Evolutionary conservation across 1,140 invertebrate species (phyloP), one percentile per base, ranked within the genome.

Genomic region (Tribolium castaneum): DNA sequence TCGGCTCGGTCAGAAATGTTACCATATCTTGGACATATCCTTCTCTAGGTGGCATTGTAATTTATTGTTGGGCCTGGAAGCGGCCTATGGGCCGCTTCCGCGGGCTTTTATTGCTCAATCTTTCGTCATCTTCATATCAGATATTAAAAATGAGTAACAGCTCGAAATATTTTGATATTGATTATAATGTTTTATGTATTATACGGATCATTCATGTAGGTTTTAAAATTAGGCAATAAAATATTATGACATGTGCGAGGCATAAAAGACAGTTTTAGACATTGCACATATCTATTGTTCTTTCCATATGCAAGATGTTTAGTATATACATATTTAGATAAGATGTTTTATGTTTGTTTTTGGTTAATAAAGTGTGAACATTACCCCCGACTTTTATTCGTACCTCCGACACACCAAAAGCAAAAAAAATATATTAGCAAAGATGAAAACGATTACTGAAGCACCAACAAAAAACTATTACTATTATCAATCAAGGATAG

Each of bases 281-380:
- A 77, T 75, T 81, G 82, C 81, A 83, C 82, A 82, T 80, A 82
- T 81, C 54, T 79, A 81, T 81, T 83, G 80, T 84, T 84, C 80
- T 84, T 84, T 83, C 80, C 82, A 84, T 83, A 81, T 78, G 82
- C 80, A 82, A 84, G 80, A 83, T 83, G 83, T 84, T 82, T 83
- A 84, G 82, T 79, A 81, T 81, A 81, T 81, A 81, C 77, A 84
- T 79, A 81, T 80, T 80, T 77, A 81, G 78, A 80, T 82, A 83
- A 81, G 78, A 82, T 80, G 78, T 81, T 83, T 82, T 83, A 82
- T 80, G 80, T 84, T 83, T 82, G 81, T 84, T 84, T 84, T 83
- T 82, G 82, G 77, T 83, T 83, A 84, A 84, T 84, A 84, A 84
- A 84, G 83, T 84, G 83, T 84, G 82, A 83, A 78, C 80, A 83